These are phyloP conservation scores for Athetis lepigone DNA, from an alignment of 2,888 invertebrate genomes.

Conservation along the genomic window DNA sequence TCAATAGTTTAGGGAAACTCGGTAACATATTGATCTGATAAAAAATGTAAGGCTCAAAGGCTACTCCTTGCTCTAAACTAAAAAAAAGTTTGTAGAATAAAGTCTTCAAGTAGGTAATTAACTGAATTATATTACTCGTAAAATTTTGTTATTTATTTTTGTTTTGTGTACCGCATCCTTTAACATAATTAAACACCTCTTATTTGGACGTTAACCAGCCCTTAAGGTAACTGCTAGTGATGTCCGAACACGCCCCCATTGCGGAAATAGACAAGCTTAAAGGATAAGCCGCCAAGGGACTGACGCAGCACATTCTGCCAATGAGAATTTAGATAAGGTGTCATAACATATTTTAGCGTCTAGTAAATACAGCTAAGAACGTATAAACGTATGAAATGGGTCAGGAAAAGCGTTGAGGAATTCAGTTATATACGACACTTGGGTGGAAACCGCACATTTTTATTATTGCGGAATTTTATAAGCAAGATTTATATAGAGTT, in stretches of 20 bases:
- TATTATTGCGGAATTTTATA: slow-evolving; percentile 16
- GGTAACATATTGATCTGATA: neutral
- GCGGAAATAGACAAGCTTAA: slow-evolving; percentile 60
- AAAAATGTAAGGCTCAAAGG: neutral
- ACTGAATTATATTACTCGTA: too few species aligned
- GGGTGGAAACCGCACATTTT: neutral
- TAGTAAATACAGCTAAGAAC: slow-evolving; percentile 37
- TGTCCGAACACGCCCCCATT: slow-evolving; percentile 31
- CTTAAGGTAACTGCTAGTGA: slow-evolving; percentile 14
- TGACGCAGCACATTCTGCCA: slow-evolving; percentile 46
- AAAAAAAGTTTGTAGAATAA: neutral
- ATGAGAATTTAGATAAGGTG: slow-evolving; percentile 52
- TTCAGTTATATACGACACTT: slow-evolving; percentile 32
- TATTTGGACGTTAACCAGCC: neutral
- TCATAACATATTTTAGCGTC: slow-evolving; percentile 49
- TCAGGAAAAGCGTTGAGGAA: slow-evolving; percentile 21
- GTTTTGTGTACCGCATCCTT: too few species aligned
- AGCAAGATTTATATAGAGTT: slow-evolving; percentile 26
- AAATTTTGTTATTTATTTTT: too few species aligned
- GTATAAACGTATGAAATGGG: slow-evolving; percentile 25
- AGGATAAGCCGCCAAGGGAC: slow-evolving; percentile 54
- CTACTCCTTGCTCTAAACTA: neutral
- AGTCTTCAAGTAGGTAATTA: too few species aligned
- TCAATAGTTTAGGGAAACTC: slow-evolving; percentile 11
- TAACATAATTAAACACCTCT: neutral